Evolutionary conservation across 2,113 vertebrate species (phyloP).

Genomic region (Piaya cayana): DNA sequence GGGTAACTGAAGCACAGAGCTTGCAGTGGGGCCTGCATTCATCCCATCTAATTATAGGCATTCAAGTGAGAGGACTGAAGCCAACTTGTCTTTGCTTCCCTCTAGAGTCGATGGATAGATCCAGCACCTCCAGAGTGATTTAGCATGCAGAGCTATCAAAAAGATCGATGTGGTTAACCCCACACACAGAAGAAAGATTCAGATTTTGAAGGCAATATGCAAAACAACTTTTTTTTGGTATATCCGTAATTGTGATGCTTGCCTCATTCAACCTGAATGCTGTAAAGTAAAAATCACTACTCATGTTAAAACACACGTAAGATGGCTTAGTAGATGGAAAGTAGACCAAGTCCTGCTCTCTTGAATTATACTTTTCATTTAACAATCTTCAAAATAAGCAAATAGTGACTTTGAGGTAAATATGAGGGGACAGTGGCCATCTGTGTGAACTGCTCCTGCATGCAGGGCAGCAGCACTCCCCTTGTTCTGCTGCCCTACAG

Average conservation of each 20-base stretch:
- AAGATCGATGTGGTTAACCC: not conserved
- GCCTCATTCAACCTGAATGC: not conserved
- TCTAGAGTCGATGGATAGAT: not conserved
- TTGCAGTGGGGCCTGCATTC: not conserved
- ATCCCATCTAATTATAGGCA: not conserved
- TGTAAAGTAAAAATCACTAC: not conserved
- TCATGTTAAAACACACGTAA: not conserved
- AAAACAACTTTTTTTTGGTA: not conserved
- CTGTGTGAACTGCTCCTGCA: not conserved
- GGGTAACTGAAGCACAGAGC: not conserved
- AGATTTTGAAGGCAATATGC: not conserved
- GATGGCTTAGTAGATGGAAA: not conserved
- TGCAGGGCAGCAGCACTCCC: not conserved
- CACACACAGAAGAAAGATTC: fast-evolving
- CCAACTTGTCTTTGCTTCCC: conserved; percentile 37
- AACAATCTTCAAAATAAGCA: not conserved
- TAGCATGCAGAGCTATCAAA: not conserved
- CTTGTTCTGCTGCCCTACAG: not conserved
- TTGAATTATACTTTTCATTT: not conserved
- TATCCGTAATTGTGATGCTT: not conserved
- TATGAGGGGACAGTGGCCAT: not conserved
- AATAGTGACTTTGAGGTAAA: not conserved
- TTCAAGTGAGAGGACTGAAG: not conserved
- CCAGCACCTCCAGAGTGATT: not conserved
- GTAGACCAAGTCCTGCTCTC: not conserved